phyloP scores from a whole-genome alignment of 1,140 invertebrate species.

The Euglossa dilemma region DNA sequence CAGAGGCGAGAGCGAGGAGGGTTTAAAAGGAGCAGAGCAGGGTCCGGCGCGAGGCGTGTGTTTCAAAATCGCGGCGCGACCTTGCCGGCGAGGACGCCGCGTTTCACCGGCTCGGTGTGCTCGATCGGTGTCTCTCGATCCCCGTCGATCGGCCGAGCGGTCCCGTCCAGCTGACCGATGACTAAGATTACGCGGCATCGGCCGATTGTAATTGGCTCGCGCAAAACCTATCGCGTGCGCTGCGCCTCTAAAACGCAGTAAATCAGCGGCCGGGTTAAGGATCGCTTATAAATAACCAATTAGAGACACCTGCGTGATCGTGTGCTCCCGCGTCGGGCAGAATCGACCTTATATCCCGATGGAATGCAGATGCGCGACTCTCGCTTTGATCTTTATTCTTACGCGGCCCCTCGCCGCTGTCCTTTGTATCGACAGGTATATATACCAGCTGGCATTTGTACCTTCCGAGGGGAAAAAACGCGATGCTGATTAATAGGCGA shows the following conservation, averaged over 20 bases:
- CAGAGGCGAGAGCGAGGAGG: too few species aligned
- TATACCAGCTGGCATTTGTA: constrained; percentile 53
- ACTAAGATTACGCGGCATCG: constrained; percentile 68
- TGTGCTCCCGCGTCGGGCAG: neutral
- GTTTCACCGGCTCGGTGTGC: constrained; percentile 53
- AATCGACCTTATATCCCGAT: constrained; percentile 57
- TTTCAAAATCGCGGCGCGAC: constrained; percentile 54
- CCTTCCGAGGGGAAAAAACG: constrained; percentile 2
- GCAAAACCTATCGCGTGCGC: constrained; percentile 58
- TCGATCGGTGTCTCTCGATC: constrained; percentile 47
- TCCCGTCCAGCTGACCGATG: constrained; percentile 62
- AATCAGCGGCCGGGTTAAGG: constrained; percentile 66
- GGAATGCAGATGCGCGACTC: constrained; percentile 67
- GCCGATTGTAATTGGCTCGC: constrained; percentile 68
- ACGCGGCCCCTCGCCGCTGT: constrained; percentile 14
- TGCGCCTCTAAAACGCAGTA: constrained; percentile 58
- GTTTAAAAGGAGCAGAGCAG: constrained; percentile 17
- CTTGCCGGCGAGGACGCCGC: constrained; percentile 61
- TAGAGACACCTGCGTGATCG: constrained; percentile 68
- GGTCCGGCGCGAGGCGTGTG: constrained; percentile 25
- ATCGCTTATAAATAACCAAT: constrained; percentile 73
- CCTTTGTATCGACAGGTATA: constrained; percentile 55
- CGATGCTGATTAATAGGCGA: constrained; percentile 48
- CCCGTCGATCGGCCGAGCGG: constrained; percentile 7
- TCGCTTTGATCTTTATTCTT: constrained; percentile 68